Evolutionary conservation across 2,113 vertebrate species (phyloP), one percentile per base, ranked within the genome.

Genomic region (Cryptoleucopteryx plumbea): DNA sequence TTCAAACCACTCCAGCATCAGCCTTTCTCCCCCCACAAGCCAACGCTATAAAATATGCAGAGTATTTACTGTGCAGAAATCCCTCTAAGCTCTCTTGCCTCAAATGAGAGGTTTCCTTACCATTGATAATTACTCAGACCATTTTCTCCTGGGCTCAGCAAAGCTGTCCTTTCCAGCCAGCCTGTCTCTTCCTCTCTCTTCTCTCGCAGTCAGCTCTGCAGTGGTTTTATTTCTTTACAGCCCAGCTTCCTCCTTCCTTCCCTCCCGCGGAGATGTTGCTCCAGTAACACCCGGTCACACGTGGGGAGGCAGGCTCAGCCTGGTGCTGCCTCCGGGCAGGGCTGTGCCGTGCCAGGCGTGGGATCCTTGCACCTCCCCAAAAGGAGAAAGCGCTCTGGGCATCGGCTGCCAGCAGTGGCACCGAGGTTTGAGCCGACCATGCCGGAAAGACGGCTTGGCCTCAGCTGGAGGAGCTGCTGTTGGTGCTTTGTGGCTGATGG

Each of bases 41-140:
- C 25, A 3, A 47, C 29, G 38, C 71, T 25, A 3, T 40, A 61
- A 38, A 47, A 25, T 3, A 26, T 0, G 7, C 27, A 4, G 50
- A 26, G 20, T 2, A 29, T 83, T 71, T 25, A n/a, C 74, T 10
- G 0, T 9, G 32, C 74, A 53, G 50, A 25, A 50, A 52, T 19
- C n/a, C 63, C 73, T 45, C 52, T 3, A 7, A 31, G 81, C 55
- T 29, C 38, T 38, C 53, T 55, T 34, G 34, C n/a, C 63, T 67
- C 61, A 15, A 7, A 7, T 1, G 1, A 16, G 29, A 52, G 16
- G 1, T 48, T 67, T 83, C 36, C 96, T 96, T 96, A 93, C 97
- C 94, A 2, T 72, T 58, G 78, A 95, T 85, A 72, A 96, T 92
- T 14, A 96, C 55, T 95, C 97, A 97, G 18, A 91, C 90, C 91